These are phyloP conservation scores for Leptogaster cylindrica DNA, from an alignment of 2,888 invertebrate genomes.

Conservation along the genomic window DNA sequence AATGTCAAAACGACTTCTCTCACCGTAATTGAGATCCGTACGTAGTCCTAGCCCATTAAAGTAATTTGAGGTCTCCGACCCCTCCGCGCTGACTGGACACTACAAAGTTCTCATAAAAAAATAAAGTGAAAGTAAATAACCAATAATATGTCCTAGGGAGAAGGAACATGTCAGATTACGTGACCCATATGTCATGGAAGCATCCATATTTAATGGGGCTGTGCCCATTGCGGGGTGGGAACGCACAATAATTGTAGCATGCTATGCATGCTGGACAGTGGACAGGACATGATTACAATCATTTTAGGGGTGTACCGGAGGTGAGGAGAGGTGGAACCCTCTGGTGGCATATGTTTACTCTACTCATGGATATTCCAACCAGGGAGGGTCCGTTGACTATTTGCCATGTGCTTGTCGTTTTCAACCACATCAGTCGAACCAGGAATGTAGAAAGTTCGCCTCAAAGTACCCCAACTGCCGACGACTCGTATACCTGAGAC, in stretches of 20 bases:
- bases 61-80: constrained; percentile 29
- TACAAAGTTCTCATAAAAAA: neutral
- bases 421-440: neutral
- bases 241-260: constrained; percentile 20
- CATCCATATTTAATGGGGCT: constrained; percentile 45
- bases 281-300: too few relatives aligned
- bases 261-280: constrained; percentile 12
- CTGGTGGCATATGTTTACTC: neutral
- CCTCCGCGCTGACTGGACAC: constrained; percentile 1
- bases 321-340: neutral
- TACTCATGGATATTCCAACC: too few relatives aligned
- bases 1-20: constrained; percentile 2
- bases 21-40: constrained; percentile 31
- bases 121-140: constrained; percentile 35
- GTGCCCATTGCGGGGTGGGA: constrained; percentile 2
- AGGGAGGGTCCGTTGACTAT: too few relatives aligned
- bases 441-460: neutral
- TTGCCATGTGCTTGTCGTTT: neutral
- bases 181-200: constrained; percentile 46
- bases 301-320: too few relatives aligned
- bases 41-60: constrained; percentile 17
- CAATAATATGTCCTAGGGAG: constrained; percentile 12
- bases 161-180: constrained; percentile 41
- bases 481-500: too few relatives aligned
- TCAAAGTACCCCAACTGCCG: neutral